Evolutionary conservation across 2,113 vertebrate genomes (phyloP).

Genomic region (Carlito syrichta): DNA sequence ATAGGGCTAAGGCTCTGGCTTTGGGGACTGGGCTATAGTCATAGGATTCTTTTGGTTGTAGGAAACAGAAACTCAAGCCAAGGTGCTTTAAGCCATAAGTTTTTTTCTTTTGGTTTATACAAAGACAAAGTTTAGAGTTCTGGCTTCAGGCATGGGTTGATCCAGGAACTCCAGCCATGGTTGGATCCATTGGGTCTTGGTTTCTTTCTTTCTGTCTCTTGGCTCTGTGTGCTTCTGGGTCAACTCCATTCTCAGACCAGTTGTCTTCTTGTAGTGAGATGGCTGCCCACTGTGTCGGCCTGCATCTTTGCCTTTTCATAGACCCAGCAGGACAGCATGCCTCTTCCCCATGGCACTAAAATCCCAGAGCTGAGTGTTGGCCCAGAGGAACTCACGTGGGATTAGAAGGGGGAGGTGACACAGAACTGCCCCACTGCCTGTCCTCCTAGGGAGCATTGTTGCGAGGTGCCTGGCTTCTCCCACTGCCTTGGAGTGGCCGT

Average conservation of each 20-base stretch:
- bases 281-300: too few species aligned
- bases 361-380: too few species aligned
- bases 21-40: neutral
- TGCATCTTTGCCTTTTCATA: neutral
- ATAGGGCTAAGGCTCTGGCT: neutral
- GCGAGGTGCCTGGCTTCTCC: too few species aligned
- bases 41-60: neutral
- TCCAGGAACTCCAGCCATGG: neutral
- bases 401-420: neutral
- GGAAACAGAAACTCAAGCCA: neutral
- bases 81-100: neutral
- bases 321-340: neutral
- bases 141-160: neutral
- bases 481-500: neutral
- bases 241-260: neutral
- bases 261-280: neutral
- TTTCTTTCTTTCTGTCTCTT: neutral
- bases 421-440: neutral
- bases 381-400: neutral
- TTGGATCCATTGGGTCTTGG: too few species aligned
- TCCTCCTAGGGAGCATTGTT: neutral
- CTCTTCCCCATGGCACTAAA: neutral
- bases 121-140: neutral
- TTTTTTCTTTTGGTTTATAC: neutral
- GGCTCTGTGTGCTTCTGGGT: neutral